Evolutionary conservation across 2,113 vertebrate genomes (phyloP).

Genomic region (Toxostoma redivivum): DNA sequence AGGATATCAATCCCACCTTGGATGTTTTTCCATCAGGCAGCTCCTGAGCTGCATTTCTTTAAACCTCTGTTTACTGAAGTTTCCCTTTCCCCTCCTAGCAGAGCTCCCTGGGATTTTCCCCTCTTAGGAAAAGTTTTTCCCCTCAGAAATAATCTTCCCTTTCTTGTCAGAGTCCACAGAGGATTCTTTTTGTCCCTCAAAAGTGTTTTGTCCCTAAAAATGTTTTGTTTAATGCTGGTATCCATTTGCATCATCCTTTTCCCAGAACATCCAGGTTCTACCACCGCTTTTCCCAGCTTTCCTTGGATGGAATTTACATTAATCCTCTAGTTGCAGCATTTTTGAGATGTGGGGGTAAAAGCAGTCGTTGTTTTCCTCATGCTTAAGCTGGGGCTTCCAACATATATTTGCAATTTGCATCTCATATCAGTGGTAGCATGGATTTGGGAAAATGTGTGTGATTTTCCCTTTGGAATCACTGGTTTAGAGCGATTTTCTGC

Average conservation of each 20-base stretch:
- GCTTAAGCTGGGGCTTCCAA: not conserved
- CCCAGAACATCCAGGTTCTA: not conserved
- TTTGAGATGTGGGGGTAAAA: not conserved
- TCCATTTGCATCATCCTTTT: not conserved
- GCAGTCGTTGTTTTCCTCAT: not conserved
- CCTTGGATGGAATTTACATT: not conserved
- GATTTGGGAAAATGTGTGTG: not conserved
- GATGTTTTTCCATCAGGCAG: not conserved
- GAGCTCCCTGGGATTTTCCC: not conserved
- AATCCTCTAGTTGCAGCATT: not conserved
- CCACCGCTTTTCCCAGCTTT: not conserved
- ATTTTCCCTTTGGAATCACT: not conserved
- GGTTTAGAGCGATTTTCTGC: not conserved
- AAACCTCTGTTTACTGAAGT: not conserved
- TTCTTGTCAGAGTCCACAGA: not conserved
- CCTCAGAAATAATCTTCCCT: not conserved
- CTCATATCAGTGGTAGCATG: not conserved
- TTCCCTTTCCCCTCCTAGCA: not conserved
- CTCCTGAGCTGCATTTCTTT: not conserved
- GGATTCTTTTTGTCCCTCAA: not conserved
- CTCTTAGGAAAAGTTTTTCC: not conserved
- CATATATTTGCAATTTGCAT: not conserved
- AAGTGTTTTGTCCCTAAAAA: not conserved
- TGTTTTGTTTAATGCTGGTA: not conserved
- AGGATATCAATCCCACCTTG: not conserved